These are phyloP conservation scores for Micrastur ruficollis DNA, from an alignment of 2,797 vertebrate species.

Conservation along the genomic window DNA sequence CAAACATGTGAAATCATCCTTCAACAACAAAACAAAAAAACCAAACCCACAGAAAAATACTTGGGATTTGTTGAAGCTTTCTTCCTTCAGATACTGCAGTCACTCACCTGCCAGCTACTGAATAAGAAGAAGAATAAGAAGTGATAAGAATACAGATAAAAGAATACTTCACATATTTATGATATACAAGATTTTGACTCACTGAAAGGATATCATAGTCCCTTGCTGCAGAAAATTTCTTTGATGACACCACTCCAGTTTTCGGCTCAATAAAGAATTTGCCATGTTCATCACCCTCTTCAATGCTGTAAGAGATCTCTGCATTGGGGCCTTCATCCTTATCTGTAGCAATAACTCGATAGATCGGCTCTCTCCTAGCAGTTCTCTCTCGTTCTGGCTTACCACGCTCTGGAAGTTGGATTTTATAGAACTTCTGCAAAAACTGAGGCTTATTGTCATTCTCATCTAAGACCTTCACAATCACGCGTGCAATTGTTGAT, in stretches of 20 bases:
- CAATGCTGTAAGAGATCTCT: constrained; percentile 97
- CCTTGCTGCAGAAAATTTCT: constrained; percentile 89
- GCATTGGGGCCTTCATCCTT: constrained; percentile 91
- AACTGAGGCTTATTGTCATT: constrained; percentile 95
- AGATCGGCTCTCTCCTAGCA: constrained; percentile 86
- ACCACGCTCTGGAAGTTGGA: constrained; percentile 88
- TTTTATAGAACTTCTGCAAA: constrained; percentile 97
- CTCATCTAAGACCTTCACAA: constrained; percentile 93
- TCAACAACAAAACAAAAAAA: not conserved
- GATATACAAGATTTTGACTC: constrained; percentile 64
- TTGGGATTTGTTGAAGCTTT: not conserved
- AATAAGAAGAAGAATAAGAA: not conserved
- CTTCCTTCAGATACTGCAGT: not conserved
- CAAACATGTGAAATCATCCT: not conserved
- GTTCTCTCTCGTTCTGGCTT: constrained; percentile 83
- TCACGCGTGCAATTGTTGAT: constrained; percentile 87
- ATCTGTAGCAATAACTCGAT: constrained; percentile 91
- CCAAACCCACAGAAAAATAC: not conserved
- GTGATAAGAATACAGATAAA: not conserved
- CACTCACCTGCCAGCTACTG: not conserved
- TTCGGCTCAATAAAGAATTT: constrained; percentile 98
- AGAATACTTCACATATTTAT: not conserved
- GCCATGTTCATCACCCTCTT: constrained; percentile 91
- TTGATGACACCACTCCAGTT: constrained; percentile 94
- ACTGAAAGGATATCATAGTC: constrained; percentile 97